Evolutionary conservation across 2,797 vertebrate genomes (phyloP), one percentile per base, ranked within the genome.

Genomic region (Pangasius mekongensis): DNA sequence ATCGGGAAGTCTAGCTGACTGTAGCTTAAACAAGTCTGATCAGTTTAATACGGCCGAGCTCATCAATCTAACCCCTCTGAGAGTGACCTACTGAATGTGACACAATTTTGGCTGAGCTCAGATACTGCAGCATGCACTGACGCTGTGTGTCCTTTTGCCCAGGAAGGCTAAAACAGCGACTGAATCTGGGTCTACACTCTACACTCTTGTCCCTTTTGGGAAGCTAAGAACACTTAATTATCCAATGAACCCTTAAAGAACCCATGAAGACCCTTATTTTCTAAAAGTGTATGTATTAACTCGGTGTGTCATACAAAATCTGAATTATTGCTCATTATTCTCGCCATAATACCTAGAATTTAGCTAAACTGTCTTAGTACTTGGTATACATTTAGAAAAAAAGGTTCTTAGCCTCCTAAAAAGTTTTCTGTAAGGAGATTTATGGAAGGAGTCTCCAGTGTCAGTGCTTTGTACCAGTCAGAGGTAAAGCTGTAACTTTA

Each of bases 21-120:
- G 33, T 27, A 14, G 27, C 80, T 62, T 77, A 73, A 84, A 76
- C 67, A 60, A 20, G 49, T 60, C 78, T 80, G 67, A 90, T 82
- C 30, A 9, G 27, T 89, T 89, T 56, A 74, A 52, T 85, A 73
- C 71, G 85, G 66, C 47, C 78, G 24, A 83, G 71, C 54, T 64
- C 83, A 73, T 87, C 60, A 87, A 71, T 87, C 78, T 14, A 43
- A 60, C 36, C 56, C 80, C 43, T n/a, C 64, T 56, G 89, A 85
- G 85, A 62, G n/a, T 58, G 89, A 86, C 80, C 58, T 80, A 60
- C 67, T 88, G 62, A 73, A 58, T 16, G 49, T 13, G 85, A 82
- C 89, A 89, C 33, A 24, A 54, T 73, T 74, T 64, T 82, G 84
- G 87, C 87, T 47, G 52, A 33, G 83, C 49, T 56, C 30, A 47